Base-by-base conservation (phyloP, 1,140 invertebrate genomes). In the Thaumatotibia leucotreta region DNA sequence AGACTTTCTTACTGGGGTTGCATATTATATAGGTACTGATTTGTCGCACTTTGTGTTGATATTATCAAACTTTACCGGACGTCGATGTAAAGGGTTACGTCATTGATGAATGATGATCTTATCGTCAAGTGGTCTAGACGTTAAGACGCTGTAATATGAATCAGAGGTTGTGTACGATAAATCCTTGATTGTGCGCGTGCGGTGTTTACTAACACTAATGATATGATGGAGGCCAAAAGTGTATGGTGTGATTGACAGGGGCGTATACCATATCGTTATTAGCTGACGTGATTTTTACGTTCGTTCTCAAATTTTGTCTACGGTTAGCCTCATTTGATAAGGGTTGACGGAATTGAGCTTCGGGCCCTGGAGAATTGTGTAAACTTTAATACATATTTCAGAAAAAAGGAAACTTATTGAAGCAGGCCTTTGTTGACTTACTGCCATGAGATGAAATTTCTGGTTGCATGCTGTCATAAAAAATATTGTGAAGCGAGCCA, bases 51-150 rank as follows among this genome's bases (percentile, higher is more conserved):
- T 2, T 9, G 10, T n/a, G n/a, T n/a, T n/a, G n/a, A n/a, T n/a
- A n/a, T n/a, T n/a, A n/a, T n/a, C n/a, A n/a, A n/a, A n/a, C n/a
- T n/a, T 63, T 49, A 27, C 33, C 63, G 24, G 63, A 64, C 33
- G 24, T 49, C 9, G 6, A 22, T 62, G 14, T 17, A n/a, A 31
- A 23, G 14, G 17, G 68, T 68, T 68, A 66, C 70, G 64, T 72
- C 70, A 68, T 50, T 66, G 64, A 52, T n/a, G n/a, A n/a, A n/a
- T n/a, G n/a, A n/a, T 68, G 70, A 72, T 68, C 61, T 33, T 70
- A 70, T 66, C 61, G 14, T 23, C 23, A 58, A 58, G 52, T 58
- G 52, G 52, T 1, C 24, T 31, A 58, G 52, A 58, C 23, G 23
- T 1, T 24, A 24, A 54, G 50, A 54, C 52, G 52, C 27, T 58